These are phyloP conservation scores for Heliconius ethilla DNA, from an alignment of 2,888 invertebrate genomes.

Conservation along the genomic window DNA sequence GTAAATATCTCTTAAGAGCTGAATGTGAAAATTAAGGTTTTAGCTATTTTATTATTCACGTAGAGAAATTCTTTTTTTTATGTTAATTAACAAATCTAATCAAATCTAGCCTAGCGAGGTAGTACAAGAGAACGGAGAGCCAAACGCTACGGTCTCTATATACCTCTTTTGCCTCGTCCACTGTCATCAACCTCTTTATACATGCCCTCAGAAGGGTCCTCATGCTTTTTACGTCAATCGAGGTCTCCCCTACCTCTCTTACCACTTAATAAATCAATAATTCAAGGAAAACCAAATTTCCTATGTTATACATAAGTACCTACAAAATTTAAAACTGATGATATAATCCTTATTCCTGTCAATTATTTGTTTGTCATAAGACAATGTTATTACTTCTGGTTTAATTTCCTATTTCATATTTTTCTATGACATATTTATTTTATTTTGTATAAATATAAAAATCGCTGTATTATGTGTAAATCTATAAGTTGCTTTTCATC, in stretches of 20 bases:
- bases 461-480: too few species aligned
- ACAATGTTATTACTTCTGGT: not conserved
- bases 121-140: too few species aligned
- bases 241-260: too few species aligned
- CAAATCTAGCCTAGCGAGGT: too few species aligned
- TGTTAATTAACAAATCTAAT: not conserved
- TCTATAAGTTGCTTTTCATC: too few species aligned
- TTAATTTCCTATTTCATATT: not conserved
- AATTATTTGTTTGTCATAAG: not conserved
- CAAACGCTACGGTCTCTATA: too few species aligned
- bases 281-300: not conserved
- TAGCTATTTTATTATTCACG: not conserved
- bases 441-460: too few species aligned
- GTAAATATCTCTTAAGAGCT: constrained; percentile 11
- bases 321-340: too few species aligned
- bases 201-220: too few species aligned
- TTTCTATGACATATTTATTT: not conserved
- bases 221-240: too few species aligned
- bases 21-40: not conserved
- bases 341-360: not conserved
- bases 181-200: too few species aligned
- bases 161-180: too few species aligned
- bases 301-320: not conserved
- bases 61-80: not conserved
- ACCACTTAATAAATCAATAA: not conserved